Conservation (phyloP, 2,113 vertebrate genomes). For the Entomyzon cyanotis region DNA sequence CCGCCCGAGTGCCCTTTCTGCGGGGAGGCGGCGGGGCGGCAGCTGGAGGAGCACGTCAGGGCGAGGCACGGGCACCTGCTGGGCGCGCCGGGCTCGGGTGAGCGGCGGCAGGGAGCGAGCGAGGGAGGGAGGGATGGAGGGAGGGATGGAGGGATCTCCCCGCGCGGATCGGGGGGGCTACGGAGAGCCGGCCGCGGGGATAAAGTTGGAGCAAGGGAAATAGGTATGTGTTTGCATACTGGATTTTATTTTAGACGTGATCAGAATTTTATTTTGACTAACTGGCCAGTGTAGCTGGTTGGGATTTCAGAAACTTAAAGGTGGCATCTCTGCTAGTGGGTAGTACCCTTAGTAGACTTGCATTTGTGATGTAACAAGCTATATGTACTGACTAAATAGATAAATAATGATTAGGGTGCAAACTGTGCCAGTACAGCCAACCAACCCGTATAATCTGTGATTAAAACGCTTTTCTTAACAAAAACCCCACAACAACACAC, state of each 20-base stretch:
- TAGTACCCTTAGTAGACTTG: background rate
- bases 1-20: constrained; percentile 69
- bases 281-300: background rate
- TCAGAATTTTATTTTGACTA: background rate
- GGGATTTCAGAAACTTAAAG: background rate
- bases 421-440: background rate
- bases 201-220: background rate
- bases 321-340: background rate
- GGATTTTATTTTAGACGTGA: fast-evolving
- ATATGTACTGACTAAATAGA: background rate
- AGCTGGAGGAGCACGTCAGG: constrained; percentile 67
- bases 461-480: background rate
- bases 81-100: background rate
- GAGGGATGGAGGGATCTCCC: background rate
- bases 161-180: fast-evolving
- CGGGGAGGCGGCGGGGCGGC: constrained; percentile 32
- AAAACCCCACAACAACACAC: background rate
- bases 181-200: too few species aligned
- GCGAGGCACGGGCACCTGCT: constrained; percentile 45
- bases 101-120: background rate
- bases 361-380: background rate
- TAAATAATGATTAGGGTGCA: background rate
- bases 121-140: too few species aligned
- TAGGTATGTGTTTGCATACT: background rate
- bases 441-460: background rate